Conservation (phyloP, 2,888 invertebrate genomes). For the Acrobasis consociella region DNA sequence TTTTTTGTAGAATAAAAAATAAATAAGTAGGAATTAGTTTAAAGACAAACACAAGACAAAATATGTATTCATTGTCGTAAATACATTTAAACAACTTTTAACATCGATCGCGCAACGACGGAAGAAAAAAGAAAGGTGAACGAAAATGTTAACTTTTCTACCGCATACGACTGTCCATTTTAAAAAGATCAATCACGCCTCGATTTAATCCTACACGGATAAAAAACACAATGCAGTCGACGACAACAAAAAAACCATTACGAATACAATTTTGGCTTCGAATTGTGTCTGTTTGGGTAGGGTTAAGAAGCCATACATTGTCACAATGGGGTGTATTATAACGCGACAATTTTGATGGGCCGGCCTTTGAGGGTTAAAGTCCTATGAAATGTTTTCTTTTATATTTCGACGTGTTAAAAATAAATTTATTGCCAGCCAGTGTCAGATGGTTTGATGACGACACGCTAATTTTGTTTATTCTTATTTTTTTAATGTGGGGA, state of each 20-base stretch:
- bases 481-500: background rate
- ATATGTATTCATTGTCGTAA: background rate
- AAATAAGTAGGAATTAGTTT: no score
- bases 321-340: slow-evolving; percentile 74
- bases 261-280: slow-evolving; percentile 71
- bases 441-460: slow-evolving; percentile 17
- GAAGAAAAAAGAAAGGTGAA: background rate
- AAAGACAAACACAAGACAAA: no score
- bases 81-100: background rate
- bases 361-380: slow-evolving; percentile 68
- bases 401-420: slow-evolving; percentile 29
- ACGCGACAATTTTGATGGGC: slow-evolving; percentile 69
- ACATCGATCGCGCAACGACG: background rate
- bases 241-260: slow-evolving; percentile 66
- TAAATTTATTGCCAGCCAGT: slow-evolving; percentile 17
- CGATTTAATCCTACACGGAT: slow-evolving; percentile 41
- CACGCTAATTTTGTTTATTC: background rate
- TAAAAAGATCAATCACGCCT: slow-evolving; percentile 31
- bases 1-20: no score
- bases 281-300: slow-evolving; percentile 69
- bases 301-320: slow-evolving; percentile 76
- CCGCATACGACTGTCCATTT: background rate
- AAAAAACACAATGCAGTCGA: slow-evolving; percentile 52
- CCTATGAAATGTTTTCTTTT: slow-evolving; percentile 36
- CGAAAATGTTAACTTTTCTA: background rate